Percentiles rank a stretch among this genome's conserved stretches.
phyloP scores from a whole-genome alignment of 2,888 invertebrate genomes.

The Phasia obesa region DNA sequence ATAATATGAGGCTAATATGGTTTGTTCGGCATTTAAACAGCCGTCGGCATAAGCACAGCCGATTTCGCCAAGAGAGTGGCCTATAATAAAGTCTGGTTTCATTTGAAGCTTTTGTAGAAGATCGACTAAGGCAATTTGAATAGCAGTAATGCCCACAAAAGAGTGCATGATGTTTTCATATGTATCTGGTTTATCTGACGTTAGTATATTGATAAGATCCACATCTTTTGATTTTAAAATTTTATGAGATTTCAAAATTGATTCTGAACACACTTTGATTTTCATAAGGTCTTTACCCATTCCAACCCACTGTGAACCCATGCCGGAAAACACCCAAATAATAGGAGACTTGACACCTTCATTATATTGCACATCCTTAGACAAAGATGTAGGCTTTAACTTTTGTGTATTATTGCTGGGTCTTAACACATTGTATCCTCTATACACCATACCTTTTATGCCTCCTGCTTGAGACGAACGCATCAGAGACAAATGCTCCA shows the following conservation, averaged over 20 bases:
- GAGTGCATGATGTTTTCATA: constrained; percentile 87
- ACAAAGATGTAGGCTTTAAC: constrained; percentile 77
- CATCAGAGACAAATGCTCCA: constrained; percentile 85
- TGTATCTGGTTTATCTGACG: constrained; percentile 85
- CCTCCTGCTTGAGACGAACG: constrained; percentile 85
- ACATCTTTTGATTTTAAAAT: constrained; percentile 85
- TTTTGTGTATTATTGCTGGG: constrained; percentile 72
- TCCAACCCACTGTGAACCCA: constrained; percentile 93
- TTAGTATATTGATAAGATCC: constrained; percentile 86
- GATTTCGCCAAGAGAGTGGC: constrained; percentile 97
- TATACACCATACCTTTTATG: constrained; percentile 87
- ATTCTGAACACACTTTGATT: constrained; percentile 88
- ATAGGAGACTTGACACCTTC: constrained; percentile 87
- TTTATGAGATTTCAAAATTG: constrained; percentile 86
- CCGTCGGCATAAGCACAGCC: constrained; percentile 98
- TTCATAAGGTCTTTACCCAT: constrained; percentile 91
- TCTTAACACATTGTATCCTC: constrained; percentile 87
- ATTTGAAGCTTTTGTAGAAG: constrained; percentile 85
- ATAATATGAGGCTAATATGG: constrained; percentile 92
- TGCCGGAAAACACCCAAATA: constrained; percentile 95
- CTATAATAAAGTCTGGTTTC: constrained; percentile 89
- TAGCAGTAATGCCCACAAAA: constrained; percentile 89
- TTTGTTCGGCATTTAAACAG: constrained; percentile 93
- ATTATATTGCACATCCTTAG: constrained; percentile 85
- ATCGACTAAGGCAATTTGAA: constrained; percentile 86